Conservation (phyloP, 2,888 invertebrate species). For the Hydraecia micacea region DNA sequence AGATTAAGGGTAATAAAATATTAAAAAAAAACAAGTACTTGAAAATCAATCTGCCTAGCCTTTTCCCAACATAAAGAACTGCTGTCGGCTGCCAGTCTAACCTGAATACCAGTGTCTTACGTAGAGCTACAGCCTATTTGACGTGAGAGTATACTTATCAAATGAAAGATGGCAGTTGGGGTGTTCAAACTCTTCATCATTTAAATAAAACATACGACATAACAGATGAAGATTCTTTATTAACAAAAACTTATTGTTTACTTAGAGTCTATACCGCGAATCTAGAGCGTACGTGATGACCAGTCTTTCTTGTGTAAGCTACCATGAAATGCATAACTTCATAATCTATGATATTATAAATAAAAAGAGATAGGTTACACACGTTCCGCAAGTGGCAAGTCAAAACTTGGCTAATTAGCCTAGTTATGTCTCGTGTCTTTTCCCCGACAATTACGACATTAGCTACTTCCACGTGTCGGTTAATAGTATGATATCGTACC, state of each 20-base stretch:
- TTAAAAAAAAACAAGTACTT: no score
- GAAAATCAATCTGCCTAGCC: background rate
- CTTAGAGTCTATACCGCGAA: constrained; percentile 40
- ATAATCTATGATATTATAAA: background rate
- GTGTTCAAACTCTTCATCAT: background rate
- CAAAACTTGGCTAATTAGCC: background rate
- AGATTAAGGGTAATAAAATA: background rate
- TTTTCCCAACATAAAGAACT: no score
- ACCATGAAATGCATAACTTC: constrained; percentile 43
- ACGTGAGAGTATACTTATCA: background rate
- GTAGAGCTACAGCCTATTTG: background rate
- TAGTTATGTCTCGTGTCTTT: background rate
- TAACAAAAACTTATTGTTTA: constrained; percentile 60
- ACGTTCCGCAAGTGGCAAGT: background rate
- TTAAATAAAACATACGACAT: constrained; percentile 43
- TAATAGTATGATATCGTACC: background rate
- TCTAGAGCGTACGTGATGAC: constrained; percentile 58
- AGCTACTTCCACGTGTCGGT: background rate
- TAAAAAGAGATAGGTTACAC: background rate
- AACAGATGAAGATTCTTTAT: constrained; percentile 61
- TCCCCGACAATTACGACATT: background rate
- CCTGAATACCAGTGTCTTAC: background rate
- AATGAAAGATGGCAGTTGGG: background rate
- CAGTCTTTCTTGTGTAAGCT: constrained; percentile 64
- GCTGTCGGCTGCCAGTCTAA: background rate